Percentiles rank a stretch among this genome's conserved stretches.
These are phyloP conservation scores for Spatulosminthurus flaviceps DNA, from an alignment of 2,888 invertebrate species.

Conservation along the genomic window DNA sequence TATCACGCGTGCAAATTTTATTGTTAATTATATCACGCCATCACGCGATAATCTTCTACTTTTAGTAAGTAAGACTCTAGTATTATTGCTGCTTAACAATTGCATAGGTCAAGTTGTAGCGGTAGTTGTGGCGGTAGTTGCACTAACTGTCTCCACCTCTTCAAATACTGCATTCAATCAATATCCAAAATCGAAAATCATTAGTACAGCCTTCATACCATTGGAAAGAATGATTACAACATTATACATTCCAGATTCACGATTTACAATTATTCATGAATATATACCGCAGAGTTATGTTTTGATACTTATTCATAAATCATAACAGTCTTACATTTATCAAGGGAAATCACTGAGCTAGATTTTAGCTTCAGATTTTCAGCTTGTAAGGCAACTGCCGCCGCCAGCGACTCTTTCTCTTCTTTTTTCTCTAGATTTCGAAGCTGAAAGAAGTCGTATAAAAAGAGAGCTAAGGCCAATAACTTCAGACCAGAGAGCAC, in stretches of 20 bases:
- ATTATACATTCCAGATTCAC: no score
- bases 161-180: conserved; percentile 43
- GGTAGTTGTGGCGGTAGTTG: background rate
- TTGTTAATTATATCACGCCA: background rate
- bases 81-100: conserved; percentile 28
- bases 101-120: conserved; percentile 44
- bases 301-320: conserved; percentile 32
- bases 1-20: no score
- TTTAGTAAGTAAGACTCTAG: background rate
- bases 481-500: conserved; percentile 89
- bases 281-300: background rate
- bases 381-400: conserved; percentile 67
- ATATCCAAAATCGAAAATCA: conserved; percentile 24
- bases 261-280: no score
- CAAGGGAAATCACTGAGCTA: conserved; percentile 81
- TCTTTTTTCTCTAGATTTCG: conserved; percentile 74
- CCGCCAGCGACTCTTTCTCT: conserved; percentile 71
- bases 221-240: no score
- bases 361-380: conserved; percentile 55
- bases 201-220: background rate
- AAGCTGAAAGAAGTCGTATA: conserved; percentile 90
- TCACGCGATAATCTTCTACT: background rate
- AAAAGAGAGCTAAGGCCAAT: conserved; percentile 83
- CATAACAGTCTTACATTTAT: conserved; percentile 74
- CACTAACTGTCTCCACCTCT: conserved; percentile 18